Base-by-base conservation (phyloP, 2,797 vertebrate species). In the Lacerta bilineata region DNA sequence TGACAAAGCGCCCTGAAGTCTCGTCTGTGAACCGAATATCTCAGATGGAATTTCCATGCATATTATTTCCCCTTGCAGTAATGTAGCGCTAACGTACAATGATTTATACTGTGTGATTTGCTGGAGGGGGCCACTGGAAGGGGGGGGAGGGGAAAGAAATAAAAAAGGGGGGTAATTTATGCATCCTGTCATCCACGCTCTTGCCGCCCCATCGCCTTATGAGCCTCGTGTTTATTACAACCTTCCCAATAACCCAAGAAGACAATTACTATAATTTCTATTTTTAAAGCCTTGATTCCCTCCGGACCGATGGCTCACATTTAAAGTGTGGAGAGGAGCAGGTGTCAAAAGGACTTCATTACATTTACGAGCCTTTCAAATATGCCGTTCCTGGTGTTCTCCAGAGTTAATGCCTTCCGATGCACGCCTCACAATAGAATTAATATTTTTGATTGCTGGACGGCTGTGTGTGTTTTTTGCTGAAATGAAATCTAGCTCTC, bases 291-390 rank as follows among this genome's bases (percentile, higher is more conserved):
- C 85, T 76, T 1, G n/a, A 94, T 33, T 97, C 95, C 96, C 95
- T 89, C 91, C 0, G 84, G 97, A 94, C 96, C 95, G 82, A 76
- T 90, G 94, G 95, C 94, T 96, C 91, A 93, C 81, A 94, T 95
- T 97, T 94, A 96, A 94, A 95, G 94, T 90, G 96, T 94, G 97
- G 97, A 98, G 98, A 98, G 97, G 97, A 98, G 97, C 98, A 98
- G 98, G 98, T 98, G 98, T 97, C 97, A 97, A 94, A 93, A 92
- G 95, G 95, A 95, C 96, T 96, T 96, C 96, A 95, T 96, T 94
- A 96, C 94, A 91, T 96, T 96, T 94, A 95, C 46, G 92, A 96
- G 95, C 94, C 95, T 96, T 95, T 95, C 95, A 93, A 75, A 90
- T 0, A 78, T 83, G 9, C 80, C 36, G 25, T 66, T 92, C 10